phyloP scores from a whole-genome alignment of 1,140 invertebrate genomes.

The Macrosteles quadrilineatus region DNA sequence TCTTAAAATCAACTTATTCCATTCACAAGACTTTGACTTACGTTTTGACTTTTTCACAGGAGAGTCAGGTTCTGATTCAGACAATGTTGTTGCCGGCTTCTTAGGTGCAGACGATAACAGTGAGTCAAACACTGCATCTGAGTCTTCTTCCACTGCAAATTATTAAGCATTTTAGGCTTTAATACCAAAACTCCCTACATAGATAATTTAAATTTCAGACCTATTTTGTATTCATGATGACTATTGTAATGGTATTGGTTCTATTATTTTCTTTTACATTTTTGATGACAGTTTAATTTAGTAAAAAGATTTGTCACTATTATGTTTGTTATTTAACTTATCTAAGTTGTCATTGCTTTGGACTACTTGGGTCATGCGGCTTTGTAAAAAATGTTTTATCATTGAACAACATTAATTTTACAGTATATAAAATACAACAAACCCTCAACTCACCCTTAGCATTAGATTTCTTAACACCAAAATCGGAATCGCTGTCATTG shows the following conservation, averaged over 20 bases:
- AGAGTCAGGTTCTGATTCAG: neutral
- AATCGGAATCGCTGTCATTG: slow-evolving; percentile 6
- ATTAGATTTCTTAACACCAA: neutral
- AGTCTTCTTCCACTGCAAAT: slow-evolving; percentile 5
- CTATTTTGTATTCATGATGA: too few relatives aligned
- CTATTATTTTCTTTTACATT: too few relatives aligned
- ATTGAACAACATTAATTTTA: too few relatives aligned
- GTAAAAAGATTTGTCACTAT: neutral
- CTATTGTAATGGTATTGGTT: too few relatives aligned
- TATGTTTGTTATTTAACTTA: neutral
- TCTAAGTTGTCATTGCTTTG: too few relatives aligned
- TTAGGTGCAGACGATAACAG: neutral
- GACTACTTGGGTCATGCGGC: too few relatives aligned
- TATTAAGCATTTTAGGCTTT: neutral
- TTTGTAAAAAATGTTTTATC: too few relatives aligned
- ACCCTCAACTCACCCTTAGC: neutral
- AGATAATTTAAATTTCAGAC: neutral
- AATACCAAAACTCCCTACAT: neutral
- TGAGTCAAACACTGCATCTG: slow-evolving; percentile 3
- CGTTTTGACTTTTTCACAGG: slow-evolving; percentile 19
- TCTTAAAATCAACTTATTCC: neutral
- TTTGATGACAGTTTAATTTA: neutral
- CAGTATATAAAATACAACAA: too few relatives aligned
- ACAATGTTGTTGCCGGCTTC: neutral
- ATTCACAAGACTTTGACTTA: neutral